These are phyloP conservation scores for Tupaia chinensis DNA, from an alignment of 2,113 vertebrate species.

Conservation along the genomic window DNA sequence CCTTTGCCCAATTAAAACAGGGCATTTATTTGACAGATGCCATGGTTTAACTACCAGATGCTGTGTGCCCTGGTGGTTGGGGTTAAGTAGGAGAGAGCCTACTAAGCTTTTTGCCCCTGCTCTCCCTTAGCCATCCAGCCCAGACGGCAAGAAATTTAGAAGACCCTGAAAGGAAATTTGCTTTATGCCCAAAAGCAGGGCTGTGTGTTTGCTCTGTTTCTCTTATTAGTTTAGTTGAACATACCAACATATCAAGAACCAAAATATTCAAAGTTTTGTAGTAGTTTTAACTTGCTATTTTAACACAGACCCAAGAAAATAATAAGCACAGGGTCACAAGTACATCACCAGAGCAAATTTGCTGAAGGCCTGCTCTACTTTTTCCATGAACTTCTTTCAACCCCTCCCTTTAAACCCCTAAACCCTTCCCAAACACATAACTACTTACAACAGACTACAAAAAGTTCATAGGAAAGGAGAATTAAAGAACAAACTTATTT, in stretches of 20 bases:
- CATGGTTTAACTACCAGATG: background rate
- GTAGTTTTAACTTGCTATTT: background rate
- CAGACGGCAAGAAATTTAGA: fast-evolving
- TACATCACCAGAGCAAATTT: too few relatives aligned
- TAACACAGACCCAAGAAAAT: background rate
- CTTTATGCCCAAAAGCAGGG: background rate
- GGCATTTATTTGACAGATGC: slow-evolving; percentile 17
- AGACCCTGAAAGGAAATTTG: background rate
- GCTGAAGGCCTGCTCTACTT: background rate
- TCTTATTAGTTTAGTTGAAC: background rate
- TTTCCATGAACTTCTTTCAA: background rate
- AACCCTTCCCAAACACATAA: background rate
- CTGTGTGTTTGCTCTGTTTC: background rate
- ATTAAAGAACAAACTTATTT: too few relatives aligned
- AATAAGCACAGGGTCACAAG: background rate
- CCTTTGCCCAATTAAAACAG: slow-evolving; percentile 26
- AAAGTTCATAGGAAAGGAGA: too few relatives aligned
- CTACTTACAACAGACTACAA: background rate
- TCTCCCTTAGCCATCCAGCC: background rate
- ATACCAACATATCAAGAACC: background rate
- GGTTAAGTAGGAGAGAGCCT: background rate
- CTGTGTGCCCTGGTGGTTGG: background rate
- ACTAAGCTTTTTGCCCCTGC: background rate
- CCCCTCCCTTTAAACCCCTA: background rate
- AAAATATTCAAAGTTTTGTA: background rate